Percentiles rank a stretch among this genome's conserved stretches.
These are phyloP conservation scores for Meliscaeva auricollis DNA, from an alignment of 2,888 invertebrate species.

Conservation along the genomic window DNA sequence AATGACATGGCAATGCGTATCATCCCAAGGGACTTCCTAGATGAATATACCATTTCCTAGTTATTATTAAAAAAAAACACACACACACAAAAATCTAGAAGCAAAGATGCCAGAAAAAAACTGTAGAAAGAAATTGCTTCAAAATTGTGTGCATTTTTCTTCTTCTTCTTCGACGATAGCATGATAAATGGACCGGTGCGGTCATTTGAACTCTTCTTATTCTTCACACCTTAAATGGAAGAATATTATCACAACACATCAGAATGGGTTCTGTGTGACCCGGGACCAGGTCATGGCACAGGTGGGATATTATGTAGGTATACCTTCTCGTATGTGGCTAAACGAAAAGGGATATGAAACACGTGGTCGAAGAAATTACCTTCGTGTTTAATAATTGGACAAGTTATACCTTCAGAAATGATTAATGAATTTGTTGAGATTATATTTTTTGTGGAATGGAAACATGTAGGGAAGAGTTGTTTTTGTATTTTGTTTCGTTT, in stretches of 20 bases:
- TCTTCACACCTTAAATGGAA: conserved; percentile 58
- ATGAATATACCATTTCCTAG: conserved; percentile 66
- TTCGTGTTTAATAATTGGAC: conserved; percentile 55
- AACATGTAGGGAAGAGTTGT: not conserved
- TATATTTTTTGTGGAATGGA: conserved; percentile 3
- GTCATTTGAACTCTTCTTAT: conserved; percentile 59
- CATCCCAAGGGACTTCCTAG: conserved; percentile 69
- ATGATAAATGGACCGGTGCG: conserved; percentile 62
- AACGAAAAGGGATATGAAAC: conserved; percentile 27
- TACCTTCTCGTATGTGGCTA: not conserved
- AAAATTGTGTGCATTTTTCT: conserved; percentile 35
- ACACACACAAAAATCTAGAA: conserved; percentile 5
- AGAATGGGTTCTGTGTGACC: conserved; percentile 25
- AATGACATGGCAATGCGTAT: conserved; percentile 77
- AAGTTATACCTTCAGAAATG: conserved; percentile 41
- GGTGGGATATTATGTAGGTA: conserved; percentile 42
- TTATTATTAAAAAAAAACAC: conserved; percentile 55
- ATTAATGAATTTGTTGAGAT: conserved; percentile 41
- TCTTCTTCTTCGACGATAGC: conserved; percentile 26
- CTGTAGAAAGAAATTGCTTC: too few species aligned
- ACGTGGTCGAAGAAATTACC: conserved; percentile 21
- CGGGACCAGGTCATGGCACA: conserved; percentile 51
- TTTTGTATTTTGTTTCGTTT: not conserved
- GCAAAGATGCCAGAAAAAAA: conserved; percentile 25
- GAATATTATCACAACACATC: conserved; percentile 1